Evolutionary conservation across 2,797 vertebrate species (phyloP).

Genomic region (Onychomys arenicola): DNA sequence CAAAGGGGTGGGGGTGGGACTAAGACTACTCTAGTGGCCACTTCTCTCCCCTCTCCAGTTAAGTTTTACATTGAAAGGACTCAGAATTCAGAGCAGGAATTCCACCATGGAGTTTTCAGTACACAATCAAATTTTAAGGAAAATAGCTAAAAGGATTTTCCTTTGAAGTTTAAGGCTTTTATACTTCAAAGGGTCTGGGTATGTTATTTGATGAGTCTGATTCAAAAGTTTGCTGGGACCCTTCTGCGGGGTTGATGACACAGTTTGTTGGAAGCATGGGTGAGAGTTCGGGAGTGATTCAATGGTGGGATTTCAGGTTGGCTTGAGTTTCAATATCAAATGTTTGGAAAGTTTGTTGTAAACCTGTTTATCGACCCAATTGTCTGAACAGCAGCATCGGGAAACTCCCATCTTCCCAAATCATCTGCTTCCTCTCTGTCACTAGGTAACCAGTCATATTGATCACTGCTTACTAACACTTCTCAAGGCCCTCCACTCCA

Average conservation of each 20-base stretch:
- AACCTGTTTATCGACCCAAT: not conserved
- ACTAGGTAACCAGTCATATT: not conserved
- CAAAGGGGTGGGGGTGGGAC: not conserved
- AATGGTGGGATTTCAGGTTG: not conserved
- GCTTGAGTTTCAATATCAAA: not conserved
- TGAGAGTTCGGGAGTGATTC: not conserved
- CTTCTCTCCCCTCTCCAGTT: not conserved
- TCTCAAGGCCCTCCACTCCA: not conserved
- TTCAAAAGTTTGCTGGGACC: conserved; percentile 23
- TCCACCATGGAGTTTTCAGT: conserved; percentile 27
- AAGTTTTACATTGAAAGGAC: not conserved
- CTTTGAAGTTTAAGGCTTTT: conserved; percentile 38
- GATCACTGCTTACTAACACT: not conserved
- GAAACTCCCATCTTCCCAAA: not conserved
- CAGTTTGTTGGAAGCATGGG: not conserved
- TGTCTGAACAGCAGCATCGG: not conserved
- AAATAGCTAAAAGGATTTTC: conserved; percentile 48
- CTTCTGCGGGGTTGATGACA: not conserved
- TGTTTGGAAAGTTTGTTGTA: conserved; percentile 5
- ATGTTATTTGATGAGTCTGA: conserved; percentile 8
- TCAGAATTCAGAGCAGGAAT: conserved; percentile 15
- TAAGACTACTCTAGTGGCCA: not conserved
- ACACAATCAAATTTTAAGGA: not conserved
- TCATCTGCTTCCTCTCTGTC: not conserved
- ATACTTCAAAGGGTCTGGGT: conserved; percentile 25